Conservation (phyloP, 37 sponge, comb jelly and placozoan species). For the Bolinopsis microptera region DNA sequence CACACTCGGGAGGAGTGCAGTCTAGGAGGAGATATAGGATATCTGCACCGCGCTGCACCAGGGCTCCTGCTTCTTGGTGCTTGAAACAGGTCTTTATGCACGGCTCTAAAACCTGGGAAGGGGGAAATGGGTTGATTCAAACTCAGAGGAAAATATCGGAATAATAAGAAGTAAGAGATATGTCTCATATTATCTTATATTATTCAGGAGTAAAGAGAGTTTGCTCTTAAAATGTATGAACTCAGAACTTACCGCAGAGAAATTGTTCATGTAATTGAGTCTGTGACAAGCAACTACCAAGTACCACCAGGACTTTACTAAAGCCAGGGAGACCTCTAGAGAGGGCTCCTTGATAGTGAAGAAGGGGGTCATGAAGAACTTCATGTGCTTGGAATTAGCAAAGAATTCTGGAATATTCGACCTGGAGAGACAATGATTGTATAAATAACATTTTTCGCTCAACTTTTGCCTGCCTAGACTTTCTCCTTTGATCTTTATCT, state of each 20-base stretch:
- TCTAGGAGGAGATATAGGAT: constrained; percentile 15
- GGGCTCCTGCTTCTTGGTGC: neutral
- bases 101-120: constrained; percentile 25
- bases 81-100: constrained; percentile 32
- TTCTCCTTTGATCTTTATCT: no score
- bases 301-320: constrained; percentile 15
- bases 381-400: neutral
- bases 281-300: constrained; percentile 9
- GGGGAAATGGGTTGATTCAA: neutral
- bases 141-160: neutral
- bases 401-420: neutral
- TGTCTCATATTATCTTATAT: no score
- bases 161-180: neutral
- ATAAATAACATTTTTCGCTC: no score
- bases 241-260: neutral
- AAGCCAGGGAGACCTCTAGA: neutral
- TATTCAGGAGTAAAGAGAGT: neutral
- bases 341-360: neutral
- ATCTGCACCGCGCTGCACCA: constrained; percentile 4
- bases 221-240: neutral
- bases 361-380: constrained; percentile 57
- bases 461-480: no score
- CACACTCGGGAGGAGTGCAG: neutral
- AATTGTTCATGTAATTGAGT: constrained; percentile 20
- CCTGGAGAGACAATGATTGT: neutral